Conservation (phyloP, 2,113 vertebrate species). For the Etheostoma cragini region DNA sequence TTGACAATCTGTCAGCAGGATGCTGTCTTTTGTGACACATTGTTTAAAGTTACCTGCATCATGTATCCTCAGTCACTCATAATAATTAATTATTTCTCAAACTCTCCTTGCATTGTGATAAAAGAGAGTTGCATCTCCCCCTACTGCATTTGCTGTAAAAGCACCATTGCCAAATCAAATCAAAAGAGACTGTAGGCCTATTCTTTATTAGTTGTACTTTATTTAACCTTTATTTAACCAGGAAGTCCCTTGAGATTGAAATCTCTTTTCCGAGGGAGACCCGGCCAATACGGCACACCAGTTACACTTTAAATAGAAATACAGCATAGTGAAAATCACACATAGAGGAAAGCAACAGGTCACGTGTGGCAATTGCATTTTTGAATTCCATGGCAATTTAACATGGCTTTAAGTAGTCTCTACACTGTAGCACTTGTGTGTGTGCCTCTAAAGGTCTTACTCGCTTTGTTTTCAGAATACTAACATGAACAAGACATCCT, state of each 20-base stretch:
- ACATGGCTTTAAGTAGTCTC: not conserved
- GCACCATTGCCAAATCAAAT: slow-evolving; percentile 2
- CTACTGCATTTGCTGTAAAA: slow-evolving; percentile 65
- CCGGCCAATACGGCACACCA: too few species aligned
- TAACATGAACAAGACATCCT: not conserved
- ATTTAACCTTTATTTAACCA: too few species aligned
- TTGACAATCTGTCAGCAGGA: slow-evolving; percentile 36
- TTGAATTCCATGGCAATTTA: too few species aligned
- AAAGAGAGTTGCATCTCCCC: slow-evolving; percentile 74
- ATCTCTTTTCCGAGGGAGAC: too few species aligned
- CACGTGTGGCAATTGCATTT: too few species aligned
- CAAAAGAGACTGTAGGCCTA: not conserved
- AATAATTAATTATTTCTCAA: slow-evolving; percentile 49
- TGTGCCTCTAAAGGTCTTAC: not conserved
- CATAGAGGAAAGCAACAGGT: too few species aligned
- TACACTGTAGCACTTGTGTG: not conserved
- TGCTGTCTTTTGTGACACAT: slow-evolving; percentile 40
- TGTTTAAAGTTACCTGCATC: slow-evolving; percentile 36
- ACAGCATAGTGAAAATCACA: too few species aligned
- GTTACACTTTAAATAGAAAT: too few species aligned
- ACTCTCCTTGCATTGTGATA: slow-evolving; percentile 12
- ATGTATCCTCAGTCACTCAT: slow-evolving; percentile 37
- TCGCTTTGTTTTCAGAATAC: not conserved
- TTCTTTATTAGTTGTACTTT: too few species aligned
- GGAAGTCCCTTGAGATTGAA: too few species aligned